These are phyloP conservation scores for Lagopus muta DNA, from an alignment of 2,113 vertebrate species.

Conservation along the genomic window DNA sequence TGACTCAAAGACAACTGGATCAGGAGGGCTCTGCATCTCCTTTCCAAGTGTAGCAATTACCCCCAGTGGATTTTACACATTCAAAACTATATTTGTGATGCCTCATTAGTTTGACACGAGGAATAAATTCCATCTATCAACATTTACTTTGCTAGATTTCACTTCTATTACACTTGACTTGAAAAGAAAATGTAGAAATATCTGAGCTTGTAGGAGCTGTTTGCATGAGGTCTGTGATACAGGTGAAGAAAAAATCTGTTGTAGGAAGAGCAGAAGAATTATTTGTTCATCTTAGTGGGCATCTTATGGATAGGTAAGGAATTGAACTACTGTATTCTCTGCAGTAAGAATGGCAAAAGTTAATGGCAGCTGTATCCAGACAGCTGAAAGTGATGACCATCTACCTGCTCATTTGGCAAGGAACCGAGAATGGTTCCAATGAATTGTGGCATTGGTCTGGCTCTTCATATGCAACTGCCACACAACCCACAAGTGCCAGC, in stretches of 20 bases:
- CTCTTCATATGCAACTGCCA: background rate
- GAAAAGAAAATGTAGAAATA: constrained; percentile 49
- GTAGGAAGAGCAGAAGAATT: background rate
- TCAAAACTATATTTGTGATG: constrained; percentile 48
- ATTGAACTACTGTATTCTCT: background rate
- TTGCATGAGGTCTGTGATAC: constrained; percentile 6
- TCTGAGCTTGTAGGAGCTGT: background rate
- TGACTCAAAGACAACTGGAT: background rate
- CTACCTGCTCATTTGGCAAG: background rate
- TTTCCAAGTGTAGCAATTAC: constrained; percentile 3
- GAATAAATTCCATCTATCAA: constrained; percentile 57
- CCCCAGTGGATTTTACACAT: constrained; percentile 23
- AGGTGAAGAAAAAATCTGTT: background rate
- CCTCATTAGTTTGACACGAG: constrained; percentile 53
- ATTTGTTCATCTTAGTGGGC: background rate
- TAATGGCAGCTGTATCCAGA: background rate
- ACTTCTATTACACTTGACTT: constrained; percentile 36
- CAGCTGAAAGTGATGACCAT: background rate
- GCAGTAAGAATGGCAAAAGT: background rate
- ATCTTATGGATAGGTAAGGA: background rate
- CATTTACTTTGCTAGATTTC: constrained; percentile 58
- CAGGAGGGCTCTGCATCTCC: background rate
- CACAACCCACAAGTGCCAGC: background rate
- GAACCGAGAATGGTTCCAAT: background rate
- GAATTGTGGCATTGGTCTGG: background rate